Percentiles rank a stretch among this genome's conserved stretches.
Conservation (phyloP, 1,140 invertebrate genomes). For the Rhagoletis zephyria region DNA sequence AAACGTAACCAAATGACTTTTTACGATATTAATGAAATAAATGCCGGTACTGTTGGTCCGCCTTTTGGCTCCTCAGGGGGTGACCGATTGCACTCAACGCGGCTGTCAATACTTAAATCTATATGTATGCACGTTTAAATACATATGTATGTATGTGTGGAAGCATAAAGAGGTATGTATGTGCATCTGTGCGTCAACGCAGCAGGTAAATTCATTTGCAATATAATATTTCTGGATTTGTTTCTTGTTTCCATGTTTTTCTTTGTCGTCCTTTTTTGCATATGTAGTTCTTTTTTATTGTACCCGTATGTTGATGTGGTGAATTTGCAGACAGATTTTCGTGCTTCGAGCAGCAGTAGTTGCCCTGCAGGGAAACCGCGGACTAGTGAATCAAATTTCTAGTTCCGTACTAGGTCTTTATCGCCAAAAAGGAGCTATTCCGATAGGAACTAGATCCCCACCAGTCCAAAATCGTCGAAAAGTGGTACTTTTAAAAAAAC, state of each 20-base stretch:
- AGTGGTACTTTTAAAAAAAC: no score
- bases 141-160: background rate
- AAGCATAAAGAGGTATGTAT: background rate
- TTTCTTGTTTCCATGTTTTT: background rate
- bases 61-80: background rate
- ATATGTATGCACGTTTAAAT: background rate
- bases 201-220: slow-evolving; percentile 27
- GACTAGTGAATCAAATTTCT: no score
- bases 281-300: background rate
- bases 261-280: background rate
- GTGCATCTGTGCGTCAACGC: background rate
- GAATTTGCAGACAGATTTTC: background rate
- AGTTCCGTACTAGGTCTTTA: no score
- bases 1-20: slow-evolving; percentile 46
- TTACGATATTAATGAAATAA: slow-evolving; percentile 48
- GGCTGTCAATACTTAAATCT: no score
- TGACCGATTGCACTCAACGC: background rate
- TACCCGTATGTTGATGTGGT: background rate
- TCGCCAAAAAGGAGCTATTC: no score
- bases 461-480: no score
- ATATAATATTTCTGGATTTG: slow-evolving; percentile 9
- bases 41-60: background rate
- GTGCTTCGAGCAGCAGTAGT: no score
- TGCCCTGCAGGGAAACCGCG: no score
- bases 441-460: no score